Conservation (phyloP, 2,113 vertebrate species). For the Cyanoramphus novaezelandiae region DNA sequence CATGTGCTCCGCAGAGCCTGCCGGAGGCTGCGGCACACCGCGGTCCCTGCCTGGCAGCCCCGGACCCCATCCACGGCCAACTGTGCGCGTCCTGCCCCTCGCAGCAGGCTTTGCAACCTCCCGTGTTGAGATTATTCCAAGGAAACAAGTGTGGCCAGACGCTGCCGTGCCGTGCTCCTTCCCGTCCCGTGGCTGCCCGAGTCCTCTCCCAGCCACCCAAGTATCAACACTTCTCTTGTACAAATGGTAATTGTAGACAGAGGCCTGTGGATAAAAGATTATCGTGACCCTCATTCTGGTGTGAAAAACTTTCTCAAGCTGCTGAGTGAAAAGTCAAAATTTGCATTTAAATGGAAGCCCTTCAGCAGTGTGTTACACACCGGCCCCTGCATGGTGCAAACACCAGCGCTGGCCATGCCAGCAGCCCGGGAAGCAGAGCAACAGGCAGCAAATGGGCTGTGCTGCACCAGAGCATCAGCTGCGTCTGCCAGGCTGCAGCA, state of each 20-base stretch:
- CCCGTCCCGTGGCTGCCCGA: neutral
- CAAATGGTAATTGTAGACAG: conserved; percentile 65
- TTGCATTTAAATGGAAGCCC: conserved; percentile 82
- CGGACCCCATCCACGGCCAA: neutral
- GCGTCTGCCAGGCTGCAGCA: neutral
- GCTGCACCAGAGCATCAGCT: neutral
- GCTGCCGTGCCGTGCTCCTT: neutral
- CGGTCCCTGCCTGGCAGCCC: neutral
- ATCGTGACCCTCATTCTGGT: conserved; percentile 68
- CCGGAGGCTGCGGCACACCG: neutral
- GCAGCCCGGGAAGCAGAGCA: neutral
- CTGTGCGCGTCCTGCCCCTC: neutral
- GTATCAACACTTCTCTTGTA: conserved; percentile 46
- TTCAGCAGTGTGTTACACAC: conserved; percentile 9
- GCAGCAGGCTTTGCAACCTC: neutral
- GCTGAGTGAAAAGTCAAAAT: conserved; percentile 81
- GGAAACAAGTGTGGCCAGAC: neutral
- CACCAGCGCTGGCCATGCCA: rapidly evolving
- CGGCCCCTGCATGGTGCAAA: neutral
- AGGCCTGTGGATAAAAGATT: conserved; percentile 79
- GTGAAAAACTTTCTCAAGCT: conserved; percentile 72
- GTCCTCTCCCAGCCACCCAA: neutral
- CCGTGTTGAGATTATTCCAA: neutral
- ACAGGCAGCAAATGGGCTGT: rapidly evolving
- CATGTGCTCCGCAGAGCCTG: neutral